phyloP scores from a whole-genome alignment of 2,888 invertebrate genomes.

The Molanna angustata region DNA sequence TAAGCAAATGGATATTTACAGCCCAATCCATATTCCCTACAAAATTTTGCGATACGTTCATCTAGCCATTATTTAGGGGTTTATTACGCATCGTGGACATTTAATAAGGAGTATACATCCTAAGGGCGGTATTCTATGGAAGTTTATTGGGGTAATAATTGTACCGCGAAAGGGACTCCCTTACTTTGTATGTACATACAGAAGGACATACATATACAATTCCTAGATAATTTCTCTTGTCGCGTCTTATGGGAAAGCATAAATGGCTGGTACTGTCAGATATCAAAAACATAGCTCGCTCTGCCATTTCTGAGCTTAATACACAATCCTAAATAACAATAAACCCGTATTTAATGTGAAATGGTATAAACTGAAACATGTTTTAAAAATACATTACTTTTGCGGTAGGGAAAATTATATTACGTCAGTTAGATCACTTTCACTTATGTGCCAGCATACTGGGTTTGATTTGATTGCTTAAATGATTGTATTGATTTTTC shows the following conservation, averaged over 20 bases:
- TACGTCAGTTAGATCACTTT: too few species aligned
- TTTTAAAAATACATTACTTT: too few species aligned
- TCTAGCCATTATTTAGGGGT: constrained; percentile 22
- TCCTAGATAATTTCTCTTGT: constrained; percentile 11
- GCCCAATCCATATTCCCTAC: constrained; percentile 14
- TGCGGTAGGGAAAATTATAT: too few species aligned
- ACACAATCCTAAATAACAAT: too few species aligned
- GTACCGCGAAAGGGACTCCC: constrained; percentile 16
- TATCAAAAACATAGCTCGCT: constrained; percentile 1
- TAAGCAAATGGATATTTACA: constrained; percentile 13
- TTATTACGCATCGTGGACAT: constrained; percentile 22
- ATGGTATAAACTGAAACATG: too few species aligned
- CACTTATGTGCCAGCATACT: too few species aligned
- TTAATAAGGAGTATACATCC: constrained; percentile 18
- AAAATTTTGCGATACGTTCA: constrained; percentile 11
- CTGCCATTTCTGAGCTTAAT: too few species aligned
- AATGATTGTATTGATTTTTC: too few species aligned
- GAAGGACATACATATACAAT: neutral
- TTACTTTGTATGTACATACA: too few species aligned
- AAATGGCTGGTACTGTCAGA: constrained; percentile 4
- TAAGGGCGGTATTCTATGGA: constrained; percentile 6
- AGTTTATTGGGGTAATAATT: constrained; percentile 16
- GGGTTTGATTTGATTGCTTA: too few species aligned
- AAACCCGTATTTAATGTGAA: too few species aligned
- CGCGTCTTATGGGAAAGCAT: constrained; percentile 5